Base-by-base conservation (phyloP, 2,888 invertebrate species). In the Uloborus plumipes region DNA sequence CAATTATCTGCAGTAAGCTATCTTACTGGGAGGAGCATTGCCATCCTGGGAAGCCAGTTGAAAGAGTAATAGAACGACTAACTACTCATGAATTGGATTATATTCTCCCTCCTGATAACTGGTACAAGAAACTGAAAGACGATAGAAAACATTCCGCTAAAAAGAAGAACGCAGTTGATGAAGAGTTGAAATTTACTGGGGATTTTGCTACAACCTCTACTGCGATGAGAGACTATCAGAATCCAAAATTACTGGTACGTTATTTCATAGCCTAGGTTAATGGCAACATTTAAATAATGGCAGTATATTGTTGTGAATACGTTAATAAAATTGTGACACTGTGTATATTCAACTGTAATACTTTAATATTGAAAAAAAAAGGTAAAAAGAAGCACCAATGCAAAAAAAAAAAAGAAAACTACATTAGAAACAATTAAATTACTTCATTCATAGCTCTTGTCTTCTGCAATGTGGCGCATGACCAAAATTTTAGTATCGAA, bases 1-100 rank as follows among this genome's bases (percentile, higher is more conserved):
- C 39, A 39, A 6, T 39, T 39, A 11, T 6, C 39, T 11, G 7
- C 31, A 39, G 39, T 9, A 64, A 51, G 7, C 64, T 20, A 39
- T 59, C 58, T 22, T 76, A 67, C 51, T 66, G 75, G 67, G 50
- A 50, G 7, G 18, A n/a, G 4, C 49, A 66, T 39, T 67, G 66
- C 6, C 18, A 67, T 14, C 66, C 67, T 18, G 15, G 20, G 1
- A 53, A 20, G 18, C 69, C 69, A 9, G 18, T 51, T 3, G 53
- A 76, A 18, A 13, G 47, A n/a, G 39, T 76, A 53, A 49, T 51
- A 55, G 7, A 39, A 11, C 39, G 9, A 7, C 39, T 39, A n/a
- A 76, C 76, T 4, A 67, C 76, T 7, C 64, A 76, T 15, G 39
- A 61, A 20, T 18, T n/a, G 1, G 62, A 69, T 39, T 76, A 53